phyloP scores from a whole-genome alignment of 1,140 invertebrate species.

The Musca vetustissima region DNA sequence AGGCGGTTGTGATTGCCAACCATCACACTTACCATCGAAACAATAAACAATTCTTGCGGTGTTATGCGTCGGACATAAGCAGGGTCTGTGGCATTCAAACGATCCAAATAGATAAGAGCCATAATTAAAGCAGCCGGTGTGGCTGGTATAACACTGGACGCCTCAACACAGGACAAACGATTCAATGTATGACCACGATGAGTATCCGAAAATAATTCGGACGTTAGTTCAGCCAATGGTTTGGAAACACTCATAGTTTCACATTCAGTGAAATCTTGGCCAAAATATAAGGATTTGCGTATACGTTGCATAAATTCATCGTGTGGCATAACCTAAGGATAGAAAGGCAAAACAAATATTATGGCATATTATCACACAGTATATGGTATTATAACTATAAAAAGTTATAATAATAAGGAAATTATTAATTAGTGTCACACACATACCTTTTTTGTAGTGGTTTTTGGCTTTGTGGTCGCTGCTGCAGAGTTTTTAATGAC shows the following conservation, averaged over 20 bases:
- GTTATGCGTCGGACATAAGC: slow-evolving; percentile 78
- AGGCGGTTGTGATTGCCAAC: background rate
- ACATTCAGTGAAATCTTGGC: slow-evolving; percentile 67
- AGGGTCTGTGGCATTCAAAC: slow-evolving; percentile 77
- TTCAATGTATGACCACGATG: slow-evolving; percentile 72
- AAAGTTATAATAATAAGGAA: background rate
- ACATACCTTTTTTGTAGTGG: slow-evolving; percentile 21
- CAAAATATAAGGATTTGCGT: slow-evolving; percentile 84
- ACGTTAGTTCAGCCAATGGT: slow-evolving; percentile 70
- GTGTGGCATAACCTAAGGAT: slow-evolving; percentile 59
- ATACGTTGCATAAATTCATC: slow-evolving; percentile 76
- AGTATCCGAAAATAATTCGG: slow-evolving; percentile 76
- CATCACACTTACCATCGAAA: slow-evolving; percentile 76
- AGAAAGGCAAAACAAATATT: background rate
- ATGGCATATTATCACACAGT: background rate
- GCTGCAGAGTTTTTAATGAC: slow-evolving; percentile 17
- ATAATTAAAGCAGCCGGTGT: slow-evolving; percentile 82
- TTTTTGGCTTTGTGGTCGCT: slow-evolving; percentile 4
- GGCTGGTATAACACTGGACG: slow-evolving; percentile 80
- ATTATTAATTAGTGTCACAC: slow-evolving; percentile 7
- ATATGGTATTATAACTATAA: background rate
- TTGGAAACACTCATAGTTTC: slow-evolving; percentile 44
- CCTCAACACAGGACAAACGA: slow-evolving; percentile 75
- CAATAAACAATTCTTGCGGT: slow-evolving; percentile 87
- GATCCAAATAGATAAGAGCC: slow-evolving; percentile 84